A percentile compares a stretch with the other conserved stretches of the same genome.
Conservation (phyloP, 2,113 vertebrate genomes). For the Pao palembangensis region DNA sequence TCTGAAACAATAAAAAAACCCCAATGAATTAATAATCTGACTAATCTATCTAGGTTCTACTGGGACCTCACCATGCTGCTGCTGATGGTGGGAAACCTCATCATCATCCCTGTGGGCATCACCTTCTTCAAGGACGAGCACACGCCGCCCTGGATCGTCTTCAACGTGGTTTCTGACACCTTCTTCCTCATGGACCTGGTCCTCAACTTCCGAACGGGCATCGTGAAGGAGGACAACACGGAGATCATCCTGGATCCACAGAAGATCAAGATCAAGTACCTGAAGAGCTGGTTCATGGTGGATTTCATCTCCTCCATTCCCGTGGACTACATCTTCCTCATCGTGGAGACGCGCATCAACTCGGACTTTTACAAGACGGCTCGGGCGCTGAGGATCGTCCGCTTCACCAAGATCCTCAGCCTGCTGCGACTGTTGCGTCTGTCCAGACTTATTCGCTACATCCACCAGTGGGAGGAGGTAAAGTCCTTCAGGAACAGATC, state of each 20-base stretch:
- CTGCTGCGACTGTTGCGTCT: conserved; percentile 90
- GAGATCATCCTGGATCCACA: conserved; percentile 97
- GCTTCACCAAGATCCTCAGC: conserved; percentile 98
- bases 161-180: conserved; percentile 97
- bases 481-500: conserved; percentile 42
- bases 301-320: conserved; percentile 99
- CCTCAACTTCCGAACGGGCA: conserved; percentile 97
- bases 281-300: conserved; percentile 97
- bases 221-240: conserved; percentile 97
- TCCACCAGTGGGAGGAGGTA: conserved; percentile 99
- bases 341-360: conserved; percentile 96
- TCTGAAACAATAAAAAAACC: too few species aligned
- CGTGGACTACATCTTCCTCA: conserved; percentile 98
- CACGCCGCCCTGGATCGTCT: conserved; percentile 97
- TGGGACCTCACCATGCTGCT: conserved; percentile 99
- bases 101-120: conserved; percentile 99
- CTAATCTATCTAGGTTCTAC: conserved; percentile 83
- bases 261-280: conserved; percentile 95
- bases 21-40: neutral
- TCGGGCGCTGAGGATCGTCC: conserved; percentile 92
- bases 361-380: conserved; percentile 98
- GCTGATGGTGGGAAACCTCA: conserved; percentile 98
- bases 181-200: conserved; percentile 98
- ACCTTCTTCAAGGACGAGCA: conserved; percentile 99
- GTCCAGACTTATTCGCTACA: conserved; percentile 95